Evolutionary conservation across 1,140 invertebrate genomes (phyloP).

Genomic region (Drosophila ohnishii): DNA sequence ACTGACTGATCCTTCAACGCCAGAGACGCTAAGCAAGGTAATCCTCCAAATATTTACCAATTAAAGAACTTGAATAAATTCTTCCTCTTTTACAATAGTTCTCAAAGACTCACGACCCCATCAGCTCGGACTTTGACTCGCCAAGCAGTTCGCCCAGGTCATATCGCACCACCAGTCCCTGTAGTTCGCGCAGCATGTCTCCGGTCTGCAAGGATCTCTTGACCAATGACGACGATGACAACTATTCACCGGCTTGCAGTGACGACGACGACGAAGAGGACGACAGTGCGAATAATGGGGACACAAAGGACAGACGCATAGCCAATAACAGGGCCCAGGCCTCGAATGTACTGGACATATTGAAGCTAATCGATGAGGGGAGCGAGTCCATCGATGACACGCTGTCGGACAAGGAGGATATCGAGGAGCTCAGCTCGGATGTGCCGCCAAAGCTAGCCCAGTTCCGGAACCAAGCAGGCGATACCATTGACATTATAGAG

Average conservation of each 20-base stretch:
- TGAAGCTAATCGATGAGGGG: constrained; percentile 72
- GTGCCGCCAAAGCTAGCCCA: constrained; percentile 60
- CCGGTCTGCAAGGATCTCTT: constrained; percentile 62
- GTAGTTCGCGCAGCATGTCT: constrained; percentile 80
- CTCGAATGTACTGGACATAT: constrained; percentile 71
- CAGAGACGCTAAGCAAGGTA: constrained; percentile 69
- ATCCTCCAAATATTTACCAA: background rate
- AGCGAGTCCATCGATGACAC: constrained; percentile 74
- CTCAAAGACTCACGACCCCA: constrained; percentile 62
- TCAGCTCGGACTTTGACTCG: constrained; percentile 68
- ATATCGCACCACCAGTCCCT: constrained; percentile 74
- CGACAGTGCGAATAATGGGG: constrained; percentile 37
- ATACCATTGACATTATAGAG: constrained; percentile 77
- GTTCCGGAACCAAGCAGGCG: constrained; percentile 53
- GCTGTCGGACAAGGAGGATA: constrained; percentile 75
- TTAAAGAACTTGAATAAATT: background rate
- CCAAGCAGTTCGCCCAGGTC: constrained; percentile 76
- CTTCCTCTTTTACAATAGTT: constrained; percentile 36
- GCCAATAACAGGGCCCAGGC: constrained; percentile 48
- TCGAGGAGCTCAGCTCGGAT: constrained; percentile 74
- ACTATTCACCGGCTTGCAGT: constrained; percentile 82
- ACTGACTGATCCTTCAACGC: constrained; percentile 51
- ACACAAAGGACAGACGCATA: constrained; percentile 53
- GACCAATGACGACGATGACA: constrained; percentile 71
- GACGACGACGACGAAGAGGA: constrained; percentile 80